Conservation (phyloP, 2,888 invertebrate genomes). For the Cyclophora albipunctata region DNA sequence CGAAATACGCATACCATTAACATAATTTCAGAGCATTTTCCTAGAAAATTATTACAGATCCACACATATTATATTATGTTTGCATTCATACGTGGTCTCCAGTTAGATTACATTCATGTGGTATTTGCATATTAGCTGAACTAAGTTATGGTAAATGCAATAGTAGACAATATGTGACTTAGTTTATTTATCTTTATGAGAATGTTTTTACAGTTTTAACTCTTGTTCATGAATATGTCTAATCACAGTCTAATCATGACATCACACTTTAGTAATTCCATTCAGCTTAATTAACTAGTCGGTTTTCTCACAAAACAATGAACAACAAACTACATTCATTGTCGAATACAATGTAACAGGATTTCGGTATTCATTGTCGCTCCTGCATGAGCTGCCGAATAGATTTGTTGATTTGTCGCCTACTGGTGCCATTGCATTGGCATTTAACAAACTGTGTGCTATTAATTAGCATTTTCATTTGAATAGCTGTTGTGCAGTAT, state of each 20-base stretch:
- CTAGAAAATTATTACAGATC: no score
- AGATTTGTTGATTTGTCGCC: slow-evolving; percentile 30
- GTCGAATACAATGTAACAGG: slow-evolving; percentile 40
- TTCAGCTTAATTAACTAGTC: no score
- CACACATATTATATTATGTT: no score
- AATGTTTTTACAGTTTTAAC: no score
- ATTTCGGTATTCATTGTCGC: slow-evolving; percentile 44
- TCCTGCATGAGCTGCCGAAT: slow-evolving; percentile 49
- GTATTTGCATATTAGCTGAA: neutral
- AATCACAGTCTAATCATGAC: no score
- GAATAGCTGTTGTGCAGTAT: slow-evolving; percentile 17
- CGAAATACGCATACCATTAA: no score
- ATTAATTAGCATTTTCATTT: slow-evolving; percentile 30
- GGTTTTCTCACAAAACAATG: slow-evolving; percentile 7
- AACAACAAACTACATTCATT: slow-evolving; percentile 41
- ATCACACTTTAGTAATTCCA: no score
- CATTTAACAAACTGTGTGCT: slow-evolving; percentile 34
- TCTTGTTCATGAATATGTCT: no score
- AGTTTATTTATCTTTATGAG: slow-evolving; percentile 18
- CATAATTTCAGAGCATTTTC: no score
- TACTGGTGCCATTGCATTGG: slow-evolving; percentile 21
- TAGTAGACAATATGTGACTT: slow-evolving; percentile 1
- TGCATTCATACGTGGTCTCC: no score
- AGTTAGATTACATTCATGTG: neutral
- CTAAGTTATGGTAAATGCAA: slow-evolving; percentile 17